phyloP scores from a whole-genome alignment of 2,888 invertebrate species.

The Tetragonula carbonaria region DNA sequence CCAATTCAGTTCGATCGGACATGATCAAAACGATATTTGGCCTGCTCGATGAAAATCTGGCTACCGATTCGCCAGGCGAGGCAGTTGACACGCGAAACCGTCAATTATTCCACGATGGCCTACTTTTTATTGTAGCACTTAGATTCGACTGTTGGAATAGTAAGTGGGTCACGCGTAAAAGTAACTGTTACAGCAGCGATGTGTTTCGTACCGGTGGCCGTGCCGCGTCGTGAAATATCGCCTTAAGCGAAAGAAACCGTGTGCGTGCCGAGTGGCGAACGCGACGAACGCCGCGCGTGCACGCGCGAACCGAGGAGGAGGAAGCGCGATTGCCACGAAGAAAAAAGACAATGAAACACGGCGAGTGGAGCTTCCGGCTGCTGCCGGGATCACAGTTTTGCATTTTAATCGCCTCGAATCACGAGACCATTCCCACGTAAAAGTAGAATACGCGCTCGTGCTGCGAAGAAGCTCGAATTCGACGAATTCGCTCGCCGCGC shows the following conservation, averaged over 20 bases:
- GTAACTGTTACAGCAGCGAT: slow-evolving; percentile 71
- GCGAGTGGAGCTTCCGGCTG: slow-evolving; percentile 44
- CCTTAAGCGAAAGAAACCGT: slow-evolving; percentile 48
- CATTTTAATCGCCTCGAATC: slow-evolving; percentile 25
- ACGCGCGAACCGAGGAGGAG: slow-evolving; percentile 7
- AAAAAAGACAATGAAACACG: slow-evolving; percentile 37
- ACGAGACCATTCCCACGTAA: slow-evolving; percentile 26
- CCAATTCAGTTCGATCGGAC: too few relatives aligned
- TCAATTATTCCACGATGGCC: slow-evolving; percentile 59
- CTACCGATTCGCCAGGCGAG: slow-evolving; percentile 21
- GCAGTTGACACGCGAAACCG: slow-evolving; percentile 16
- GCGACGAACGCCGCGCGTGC: neutral
- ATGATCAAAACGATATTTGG: too few relatives aligned
- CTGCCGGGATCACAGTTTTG: slow-evolving; percentile 20
- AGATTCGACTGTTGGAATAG: slow-evolving; percentile 69
- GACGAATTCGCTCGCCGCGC: neutral
- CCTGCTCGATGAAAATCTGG: too few relatives aligned
- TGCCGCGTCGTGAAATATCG: slow-evolving; percentile 47
- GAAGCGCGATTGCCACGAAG: slow-evolving; percentile 19
- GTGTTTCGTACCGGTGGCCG: slow-evolving; percentile 65
- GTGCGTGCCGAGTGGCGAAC: neutral
- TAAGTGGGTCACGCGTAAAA: slow-evolving; percentile 72
- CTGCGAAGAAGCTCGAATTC: neutral
- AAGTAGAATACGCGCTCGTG: neutral
- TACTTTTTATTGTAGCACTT: slow-evolving; percentile 61